phyloP scores from a whole-genome alignment of 2,113 vertebrate genomes.

The Sprattus sprattus region DNA sequence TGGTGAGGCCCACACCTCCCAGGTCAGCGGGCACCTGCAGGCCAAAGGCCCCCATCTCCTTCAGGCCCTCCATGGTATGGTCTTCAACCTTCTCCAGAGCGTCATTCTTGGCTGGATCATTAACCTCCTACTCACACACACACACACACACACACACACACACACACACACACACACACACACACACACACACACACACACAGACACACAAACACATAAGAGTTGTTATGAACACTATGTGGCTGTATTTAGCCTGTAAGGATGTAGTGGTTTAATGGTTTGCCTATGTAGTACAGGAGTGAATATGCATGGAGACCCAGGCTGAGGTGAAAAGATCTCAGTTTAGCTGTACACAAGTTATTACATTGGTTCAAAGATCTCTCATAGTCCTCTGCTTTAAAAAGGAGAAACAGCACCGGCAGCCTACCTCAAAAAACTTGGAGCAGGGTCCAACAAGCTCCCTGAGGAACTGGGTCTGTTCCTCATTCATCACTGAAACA shows the following conservation, averaged over 20 bases:
- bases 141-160: neutral
- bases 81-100: conserved; percentile 80
- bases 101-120: conserved; percentile 80
- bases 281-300: too few relatives aligned
- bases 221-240: too few relatives aligned
- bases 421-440: conserved; percentile 81
- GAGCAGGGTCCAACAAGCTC: conserved; percentile 79
- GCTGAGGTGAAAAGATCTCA: neutral
- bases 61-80: conserved; percentile 79
- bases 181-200: too few relatives aligned
- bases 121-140: conserved; percentile 59
- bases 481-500: conserved; percentile 77
- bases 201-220: too few relatives aligned
- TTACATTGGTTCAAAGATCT: too few relatives aligned
- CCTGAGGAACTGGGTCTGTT: conserved; percentile 82
- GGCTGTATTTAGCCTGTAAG: neutral
- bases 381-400: too few relatives aligned
- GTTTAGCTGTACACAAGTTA: too few relatives aligned
- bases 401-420: neutral
- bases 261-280: neutral
- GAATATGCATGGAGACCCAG: neutral
- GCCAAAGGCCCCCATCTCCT: conserved; percentile 87
- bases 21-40: conserved; percentile 82
- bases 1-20: conserved; percentile 81
- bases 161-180: too few relatives aligned